Evolutionary conservation across 2,113 vertebrate species (phyloP), one percentile per base, ranked within the genome.

Genomic region (Oncorhynchus mykiss): DNA sequence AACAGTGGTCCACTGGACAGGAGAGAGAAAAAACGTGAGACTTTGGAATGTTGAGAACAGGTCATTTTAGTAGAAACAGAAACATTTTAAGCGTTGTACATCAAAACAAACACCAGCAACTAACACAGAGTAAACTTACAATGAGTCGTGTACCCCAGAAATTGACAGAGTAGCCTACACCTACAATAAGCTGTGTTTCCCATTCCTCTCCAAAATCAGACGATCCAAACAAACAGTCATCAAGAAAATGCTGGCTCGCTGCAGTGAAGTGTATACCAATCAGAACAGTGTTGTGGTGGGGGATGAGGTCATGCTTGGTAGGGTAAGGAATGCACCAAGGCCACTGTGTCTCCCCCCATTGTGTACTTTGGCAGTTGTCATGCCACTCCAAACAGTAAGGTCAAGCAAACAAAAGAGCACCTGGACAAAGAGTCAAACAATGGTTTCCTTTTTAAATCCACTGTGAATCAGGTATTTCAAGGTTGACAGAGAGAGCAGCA

Each of bases 341-440:
- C 72, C 82, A 76, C 73, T 22, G 4, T 2, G 20, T 14, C 18
- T 51, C 18, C 45, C 68, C 16, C 4, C 27, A 49, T 71, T 78
- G 78, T 83, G 48, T 65, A 57, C 67, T 79, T 73, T 48, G 78
- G 76, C 25, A 74, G 45, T 72, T 22, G 31, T 80, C 77, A 82
- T 77, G n/a, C 70, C n/a, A 54, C 25, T 49, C 29, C 59, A 49
- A 54, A 45, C 39, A 7, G 31, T 39, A 20, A 68, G 78, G 78
- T 79, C 78, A 70, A 70, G 72, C 79, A 84, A 90, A 89, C 85
- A 89, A 85, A 86, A 75, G 59, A 80, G 75, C 83, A 89, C 85
- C 57, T 45, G 85, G 70, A 79, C 80, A 85, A 79, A 59, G 71
- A 77, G 24, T 51, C 34, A 66, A 73, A 79, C 67, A 89, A 88